Conservation (phyloP, 2,113 vertebrate genomes). For the Setophaga coronata region DNA sequence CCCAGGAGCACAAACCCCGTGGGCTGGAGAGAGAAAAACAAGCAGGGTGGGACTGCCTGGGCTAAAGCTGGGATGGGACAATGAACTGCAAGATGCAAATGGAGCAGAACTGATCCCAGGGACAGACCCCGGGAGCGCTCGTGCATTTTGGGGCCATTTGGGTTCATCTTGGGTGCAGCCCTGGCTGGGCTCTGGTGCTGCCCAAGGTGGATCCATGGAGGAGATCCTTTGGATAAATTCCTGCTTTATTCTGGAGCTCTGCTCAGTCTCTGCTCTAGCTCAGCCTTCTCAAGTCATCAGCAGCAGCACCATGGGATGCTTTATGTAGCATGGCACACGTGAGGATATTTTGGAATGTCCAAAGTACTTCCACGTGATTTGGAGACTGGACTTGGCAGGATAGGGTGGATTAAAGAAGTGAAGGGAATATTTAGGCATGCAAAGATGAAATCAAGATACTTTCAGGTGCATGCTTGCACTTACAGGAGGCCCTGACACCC, state of each 20-base stretch:
- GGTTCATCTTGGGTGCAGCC: too few species aligned
- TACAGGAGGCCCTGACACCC: not conserved
- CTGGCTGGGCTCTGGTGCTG: too few species aligned
- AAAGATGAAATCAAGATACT: not conserved
- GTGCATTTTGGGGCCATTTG: too few species aligned
- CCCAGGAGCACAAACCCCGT: too few species aligned
- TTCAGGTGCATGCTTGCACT: not conserved
- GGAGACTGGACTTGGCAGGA: not conserved
- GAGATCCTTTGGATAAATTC: not conserved
- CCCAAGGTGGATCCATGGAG: not conserved
- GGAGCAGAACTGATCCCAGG: too few species aligned
- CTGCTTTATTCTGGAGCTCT: not conserved
- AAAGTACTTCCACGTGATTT: fast-evolving
- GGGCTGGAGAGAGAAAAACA: too few species aligned
- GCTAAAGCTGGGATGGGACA: too few species aligned
- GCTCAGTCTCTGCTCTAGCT: not conserved
- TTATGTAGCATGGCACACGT: fast-evolving
- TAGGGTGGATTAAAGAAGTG: not conserved
- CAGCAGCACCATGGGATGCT: fast-evolving
- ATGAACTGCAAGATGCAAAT: too few species aligned
- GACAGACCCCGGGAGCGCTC: too few species aligned
- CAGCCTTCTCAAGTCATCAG: not conserved
- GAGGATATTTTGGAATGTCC: not conserved
- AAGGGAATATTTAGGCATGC: not conserved
- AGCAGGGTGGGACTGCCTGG: too few species aligned